phyloP scores from a whole-genome alignment of 2,888 invertebrate species.

The Pediacus dermestoides region DNA sequence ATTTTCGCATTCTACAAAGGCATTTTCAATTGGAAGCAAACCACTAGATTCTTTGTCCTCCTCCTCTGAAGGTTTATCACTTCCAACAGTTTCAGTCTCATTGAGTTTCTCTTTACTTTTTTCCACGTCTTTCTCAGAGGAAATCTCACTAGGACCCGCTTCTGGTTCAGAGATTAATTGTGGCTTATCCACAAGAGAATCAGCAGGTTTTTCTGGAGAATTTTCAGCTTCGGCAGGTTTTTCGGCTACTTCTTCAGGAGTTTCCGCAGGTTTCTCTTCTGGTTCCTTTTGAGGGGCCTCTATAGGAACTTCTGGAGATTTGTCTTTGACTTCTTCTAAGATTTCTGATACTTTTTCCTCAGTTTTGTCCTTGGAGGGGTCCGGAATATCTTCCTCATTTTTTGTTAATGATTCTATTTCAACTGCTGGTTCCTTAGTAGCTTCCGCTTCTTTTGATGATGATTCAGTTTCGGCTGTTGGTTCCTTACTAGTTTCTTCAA shows the following conservation, averaged over 20 bases:
- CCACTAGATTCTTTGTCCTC: no score
- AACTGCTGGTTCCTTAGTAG: not conserved
- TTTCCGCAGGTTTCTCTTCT: not conserved
- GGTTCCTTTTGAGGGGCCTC: not conserved
- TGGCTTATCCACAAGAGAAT: no score
- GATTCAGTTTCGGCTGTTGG: not conserved
- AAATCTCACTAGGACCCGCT: not conserved
- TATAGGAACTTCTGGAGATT: no score
- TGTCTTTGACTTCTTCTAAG: no score
- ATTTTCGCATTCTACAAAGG: conserved; percentile 2
- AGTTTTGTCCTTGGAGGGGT: not conserved
- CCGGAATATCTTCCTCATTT: not conserved
- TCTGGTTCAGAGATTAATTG: no score
- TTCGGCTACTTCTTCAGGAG: not conserved
- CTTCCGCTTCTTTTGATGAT: not conserved
- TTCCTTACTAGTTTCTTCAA: not conserved
- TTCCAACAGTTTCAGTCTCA: not conserved
- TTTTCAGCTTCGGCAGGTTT: no score
- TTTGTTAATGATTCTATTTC: not conserved
- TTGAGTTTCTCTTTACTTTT: no score
- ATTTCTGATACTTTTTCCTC: no score
- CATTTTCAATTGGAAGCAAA: no score
- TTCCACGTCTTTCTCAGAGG: no score
- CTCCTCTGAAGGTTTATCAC: not conserved
- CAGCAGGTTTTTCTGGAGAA: no score